These are phyloP conservation scores for Sibirionetta formosa DNA, from an alignment of 2,797 vertebrate species.

Conservation along the genomic window DNA sequence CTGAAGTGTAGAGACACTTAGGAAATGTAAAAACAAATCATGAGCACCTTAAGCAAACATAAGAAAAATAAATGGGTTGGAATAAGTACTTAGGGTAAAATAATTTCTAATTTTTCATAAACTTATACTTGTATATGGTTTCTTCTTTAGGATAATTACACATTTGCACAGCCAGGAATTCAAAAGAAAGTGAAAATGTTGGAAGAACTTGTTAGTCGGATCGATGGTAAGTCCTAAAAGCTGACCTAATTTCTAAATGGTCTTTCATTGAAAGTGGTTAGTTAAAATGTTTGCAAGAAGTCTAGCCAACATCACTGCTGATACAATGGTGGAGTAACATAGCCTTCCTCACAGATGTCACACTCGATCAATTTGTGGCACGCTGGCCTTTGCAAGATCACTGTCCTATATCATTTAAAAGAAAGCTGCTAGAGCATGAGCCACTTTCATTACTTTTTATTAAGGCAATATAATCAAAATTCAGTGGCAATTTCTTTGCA, in stretches of 20 bases:
- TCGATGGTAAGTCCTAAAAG: slow-evolving; percentile 90
- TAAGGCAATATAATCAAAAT: slow-evolving; percentile 79
- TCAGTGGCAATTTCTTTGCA: slow-evolving; percentile 74
- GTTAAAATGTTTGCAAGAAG: background rate
- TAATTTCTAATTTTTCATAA: background rate
- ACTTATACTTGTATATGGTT: background rate
- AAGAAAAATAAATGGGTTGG: background rate
- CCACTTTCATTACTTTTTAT: slow-evolving; percentile 80
- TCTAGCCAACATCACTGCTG: background rate
- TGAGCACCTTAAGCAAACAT: background rate
- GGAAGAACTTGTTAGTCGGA: slow-evolving; percentile 95
- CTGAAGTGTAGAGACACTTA: background rate
- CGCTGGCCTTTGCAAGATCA: slow-evolving; percentile 56
- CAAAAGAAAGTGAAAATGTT: slow-evolving; percentile 95
- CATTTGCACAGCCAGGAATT: slow-evolving; percentile 97
- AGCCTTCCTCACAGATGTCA: slow-evolving; percentile 33
- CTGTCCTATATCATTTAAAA: slow-evolving; percentile 61
- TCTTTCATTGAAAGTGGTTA: slow-evolving; percentile 15
- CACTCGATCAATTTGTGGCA: slow-evolving; percentile 48
- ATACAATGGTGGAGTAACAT: background rate
- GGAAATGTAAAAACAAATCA: background rate
- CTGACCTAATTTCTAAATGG: background rate
- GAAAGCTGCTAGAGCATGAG: slow-evolving; percentile 70
- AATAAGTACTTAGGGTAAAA: background rate
- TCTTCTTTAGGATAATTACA: slow-evolving; percentile 91